These are phyloP conservation scores for Netelia inedita DNA, from an alignment of 2,888 invertebrate species.

Conservation along the genomic window DNA sequence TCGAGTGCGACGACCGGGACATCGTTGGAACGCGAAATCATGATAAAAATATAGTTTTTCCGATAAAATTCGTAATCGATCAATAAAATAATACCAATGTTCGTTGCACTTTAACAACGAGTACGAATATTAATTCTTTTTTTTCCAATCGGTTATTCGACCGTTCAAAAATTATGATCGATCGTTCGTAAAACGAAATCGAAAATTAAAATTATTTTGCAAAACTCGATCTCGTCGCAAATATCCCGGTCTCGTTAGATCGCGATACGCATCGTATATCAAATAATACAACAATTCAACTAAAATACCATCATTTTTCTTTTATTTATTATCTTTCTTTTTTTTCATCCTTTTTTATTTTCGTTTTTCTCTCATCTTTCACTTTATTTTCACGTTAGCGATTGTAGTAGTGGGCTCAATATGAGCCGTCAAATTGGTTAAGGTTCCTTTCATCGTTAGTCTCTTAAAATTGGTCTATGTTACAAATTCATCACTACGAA, in stretches of 20 bases:
- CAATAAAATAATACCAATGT: no score
- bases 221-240: no score
- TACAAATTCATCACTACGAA: slow-evolving; percentile 74
- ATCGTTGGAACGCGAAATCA: not conserved
- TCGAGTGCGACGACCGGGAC: not conserved
- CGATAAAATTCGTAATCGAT: not conserved
- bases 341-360: slow-evolving; percentile 18
- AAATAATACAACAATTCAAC: slow-evolving; percentile 80
- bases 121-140: no score
- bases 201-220: no score
- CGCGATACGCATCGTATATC: slow-evolving; percentile 42
- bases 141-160: no score
- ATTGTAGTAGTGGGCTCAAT: slow-evolving; percentile 80
- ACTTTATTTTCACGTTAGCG: slow-evolving; percentile 62
- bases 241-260: not conserved
- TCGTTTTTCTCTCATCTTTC: slow-evolving; percentile 6
- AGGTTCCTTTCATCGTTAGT: slow-evolving; percentile 49
- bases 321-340: slow-evolving; percentile 71
- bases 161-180: no score
- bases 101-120: no score
- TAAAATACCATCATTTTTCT: slow-evolving; percentile 77
- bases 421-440: slow-evolving; percentile 81
- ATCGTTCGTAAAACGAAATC: no score
- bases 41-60: not conserved
- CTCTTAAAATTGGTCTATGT: slow-evolving; percentile 75